Percentiles rank a stretch among this genome's conserved stretches.
These are phyloP conservation scores for Clinocottus analis DNA, from an alignment of 2,113 vertebrate species.

Conservation along the genomic window DNA sequence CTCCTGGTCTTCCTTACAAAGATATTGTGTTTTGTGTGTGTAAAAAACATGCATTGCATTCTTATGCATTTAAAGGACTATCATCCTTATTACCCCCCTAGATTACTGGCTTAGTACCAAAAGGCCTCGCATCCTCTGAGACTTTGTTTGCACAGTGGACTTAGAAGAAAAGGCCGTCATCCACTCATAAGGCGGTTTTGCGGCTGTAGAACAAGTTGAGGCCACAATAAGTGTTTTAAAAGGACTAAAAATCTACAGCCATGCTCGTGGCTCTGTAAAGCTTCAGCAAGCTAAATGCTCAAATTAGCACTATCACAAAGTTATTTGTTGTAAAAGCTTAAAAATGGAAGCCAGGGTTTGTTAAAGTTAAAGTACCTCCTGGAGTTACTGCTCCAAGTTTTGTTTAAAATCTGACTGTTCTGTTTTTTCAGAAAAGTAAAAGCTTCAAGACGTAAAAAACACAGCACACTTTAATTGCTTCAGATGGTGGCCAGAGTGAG, in stretches of 20 bases:
- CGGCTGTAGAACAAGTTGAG: background rate
- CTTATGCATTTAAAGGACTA: constrained; percentile 62
- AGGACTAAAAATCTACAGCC: background rate
- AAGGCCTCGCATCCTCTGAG: constrained; percentile 48
- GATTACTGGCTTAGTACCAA: constrained; percentile 71
- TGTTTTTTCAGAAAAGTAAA: background rate
- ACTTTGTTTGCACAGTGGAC: constrained; percentile 61
- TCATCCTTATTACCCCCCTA: constrained; percentile 49
- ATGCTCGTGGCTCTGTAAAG: background rate
- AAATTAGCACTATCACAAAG: background rate
- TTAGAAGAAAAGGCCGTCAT: constrained; percentile 49
- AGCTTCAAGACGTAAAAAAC: background rate
- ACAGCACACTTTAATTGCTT: background rate
- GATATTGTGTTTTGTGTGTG: constrained; percentile 2
- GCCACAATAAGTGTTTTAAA: background rate
- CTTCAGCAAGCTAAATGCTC: background rate
- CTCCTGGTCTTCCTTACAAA: constrained; percentile 14
- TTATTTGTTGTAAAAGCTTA: background rate
- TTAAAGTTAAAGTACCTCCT: background rate
- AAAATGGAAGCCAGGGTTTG: background rate
- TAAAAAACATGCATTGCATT: background rate
- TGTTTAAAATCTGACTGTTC: background rate
- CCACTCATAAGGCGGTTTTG: constrained; percentile 2
- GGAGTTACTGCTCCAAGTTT: background rate
- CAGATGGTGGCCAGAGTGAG: background rate